Percentiles rank a stretch among this genome's conserved stretches.
Conservation (phyloP, 2,113 vertebrate genomes). For the Nycticryphes semicollaris region DNA sequence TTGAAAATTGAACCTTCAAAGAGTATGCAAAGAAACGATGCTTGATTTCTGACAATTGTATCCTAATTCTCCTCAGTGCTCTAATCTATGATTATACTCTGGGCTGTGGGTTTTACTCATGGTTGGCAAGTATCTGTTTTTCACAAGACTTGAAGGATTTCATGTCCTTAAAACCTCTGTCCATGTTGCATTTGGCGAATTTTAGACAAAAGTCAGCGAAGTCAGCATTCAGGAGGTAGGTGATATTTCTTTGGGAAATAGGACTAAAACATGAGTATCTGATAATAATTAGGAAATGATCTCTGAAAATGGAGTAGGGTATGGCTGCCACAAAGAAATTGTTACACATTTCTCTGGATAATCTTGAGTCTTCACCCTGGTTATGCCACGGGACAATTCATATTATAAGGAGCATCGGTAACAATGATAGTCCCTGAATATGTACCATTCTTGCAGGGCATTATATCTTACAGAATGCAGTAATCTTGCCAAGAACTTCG, state of each 20-base stretch:
- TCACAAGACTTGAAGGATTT: not conserved
- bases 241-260: not conserved
- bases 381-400: no score
- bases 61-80: not conserved
- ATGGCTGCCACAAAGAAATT: not conserved
- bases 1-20: not conserved
- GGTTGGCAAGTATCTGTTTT: not conserved
- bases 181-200: not conserved
- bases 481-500: not conserved
- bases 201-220: not conserved
- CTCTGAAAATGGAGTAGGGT: not conserved
- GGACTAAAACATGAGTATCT: not conserved
- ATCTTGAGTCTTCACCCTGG: not conserved
- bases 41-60: not conserved
- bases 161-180: not conserved
- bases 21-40: not conserved
- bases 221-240: not conserved
- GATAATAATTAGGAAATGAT: not conserved
- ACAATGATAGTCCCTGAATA: no score
- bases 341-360: not conserved
- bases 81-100: not conserved
- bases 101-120: not conserved
- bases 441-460: accelerated
- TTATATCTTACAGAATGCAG: no score
- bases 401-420: not conserved